These are phyloP conservation scores for Propsilocerus akamusi DNA, from an alignment of 1,140 invertebrate species.

Conservation along the genomic window DNA sequence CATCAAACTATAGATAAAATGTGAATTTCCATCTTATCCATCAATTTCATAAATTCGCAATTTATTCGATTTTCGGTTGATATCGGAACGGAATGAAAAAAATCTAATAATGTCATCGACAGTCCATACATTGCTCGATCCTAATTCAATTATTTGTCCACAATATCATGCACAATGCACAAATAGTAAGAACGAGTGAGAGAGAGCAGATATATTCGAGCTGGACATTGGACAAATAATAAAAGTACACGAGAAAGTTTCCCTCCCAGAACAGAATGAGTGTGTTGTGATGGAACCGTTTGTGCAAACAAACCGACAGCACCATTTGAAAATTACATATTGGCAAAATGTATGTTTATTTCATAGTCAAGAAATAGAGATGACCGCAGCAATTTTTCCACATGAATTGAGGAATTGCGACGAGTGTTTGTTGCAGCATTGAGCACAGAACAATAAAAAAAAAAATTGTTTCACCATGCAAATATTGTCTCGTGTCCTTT, in stretches of 20 bases:
- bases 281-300: conserved; percentile 2
- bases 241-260: neutral
- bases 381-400: too few species aligned
- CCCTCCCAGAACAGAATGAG: neutral
- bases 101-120: conserved; percentile 1
- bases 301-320: conserved; percentile 1
- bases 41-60: too few species aligned
- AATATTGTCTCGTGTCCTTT: too few species aligned
- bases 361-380: too few species aligned
- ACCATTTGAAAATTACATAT: too few species aligned
- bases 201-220: neutral
- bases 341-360: too few species aligned
- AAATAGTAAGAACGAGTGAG: neutral
- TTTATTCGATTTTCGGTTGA: neutral
- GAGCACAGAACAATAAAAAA: too few species aligned
- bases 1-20: too few species aligned
- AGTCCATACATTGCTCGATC: conserved; percentile 1
- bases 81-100: neutral
- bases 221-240: neutral
- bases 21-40: too few species aligned
- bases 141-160: neutral
- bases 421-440: too few species aligned
- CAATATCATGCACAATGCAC: neutral
- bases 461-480: too few species aligned
- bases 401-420: too few species aligned